Percentiles rank a stretch among this genome's conserved stretches.
phyloP scores from a whole-genome alignment of 1,140 invertebrate species.

The Rhagoletis zephyria region DNA sequence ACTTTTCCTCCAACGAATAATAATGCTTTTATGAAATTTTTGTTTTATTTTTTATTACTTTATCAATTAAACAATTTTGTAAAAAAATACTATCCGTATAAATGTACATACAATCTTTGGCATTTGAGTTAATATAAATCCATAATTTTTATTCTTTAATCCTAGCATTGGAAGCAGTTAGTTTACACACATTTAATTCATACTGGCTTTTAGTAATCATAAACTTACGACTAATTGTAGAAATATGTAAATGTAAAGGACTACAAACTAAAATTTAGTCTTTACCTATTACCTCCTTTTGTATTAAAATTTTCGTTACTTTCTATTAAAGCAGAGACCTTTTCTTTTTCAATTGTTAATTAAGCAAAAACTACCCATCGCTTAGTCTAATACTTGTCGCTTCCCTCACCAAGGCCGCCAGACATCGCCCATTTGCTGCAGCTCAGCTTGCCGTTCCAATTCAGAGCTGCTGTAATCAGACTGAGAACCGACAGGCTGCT shows the following conservation, averaged over 20 bases:
- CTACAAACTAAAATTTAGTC: not conserved
- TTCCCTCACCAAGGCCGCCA: constrained; percentile 68
- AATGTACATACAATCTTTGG: constrained; percentile 32
- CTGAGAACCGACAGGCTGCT: not conserved
- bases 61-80: no score
- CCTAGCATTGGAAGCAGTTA: constrained; percentile 38
- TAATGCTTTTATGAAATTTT: no score
- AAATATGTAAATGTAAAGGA: no score
- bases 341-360: not conserved
- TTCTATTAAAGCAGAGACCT: constrained; percentile 28
- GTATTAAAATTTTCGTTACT: not conserved
- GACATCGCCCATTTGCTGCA: constrained; percentile 58
- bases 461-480: not conserved
- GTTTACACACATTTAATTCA: constrained; percentile 18
- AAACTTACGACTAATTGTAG: constrained; percentile 20
- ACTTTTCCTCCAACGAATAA: no score
- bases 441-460: constrained; percentile 59
- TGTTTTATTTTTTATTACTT: no score
- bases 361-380: not conserved
- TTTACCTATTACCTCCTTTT: not conserved
- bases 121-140: constrained; percentile 33
- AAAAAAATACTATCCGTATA: no score
- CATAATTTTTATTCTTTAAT: not conserved
- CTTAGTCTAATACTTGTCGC: not conserved
- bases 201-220: constrained; percentile 22